A percentile compares a stretch with the other conserved stretches of the same genome.
Evolutionary conservation across 1,140 invertebrate genomes (phyloP).

Genomic region (Neotoxoptera formosana): DNA sequence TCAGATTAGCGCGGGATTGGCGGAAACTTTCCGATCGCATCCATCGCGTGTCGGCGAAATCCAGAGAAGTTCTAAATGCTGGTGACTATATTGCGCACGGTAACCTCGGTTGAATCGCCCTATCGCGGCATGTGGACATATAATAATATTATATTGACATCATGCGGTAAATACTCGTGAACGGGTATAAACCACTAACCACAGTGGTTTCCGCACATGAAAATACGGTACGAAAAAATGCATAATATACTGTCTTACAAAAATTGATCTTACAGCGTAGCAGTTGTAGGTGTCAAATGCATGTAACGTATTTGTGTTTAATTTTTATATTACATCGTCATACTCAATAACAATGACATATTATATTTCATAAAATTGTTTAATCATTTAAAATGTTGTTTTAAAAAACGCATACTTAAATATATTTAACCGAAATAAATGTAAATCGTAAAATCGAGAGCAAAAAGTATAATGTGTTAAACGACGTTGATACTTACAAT

Average conservation of each 20-base stretch:
- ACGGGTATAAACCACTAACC: not conserved
- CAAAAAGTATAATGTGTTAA: no score
- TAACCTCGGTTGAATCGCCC: not conserved
- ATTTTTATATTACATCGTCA: not conserved
- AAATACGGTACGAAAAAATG: not conserved
- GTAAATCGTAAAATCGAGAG: no score
- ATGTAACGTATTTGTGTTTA: not conserved
- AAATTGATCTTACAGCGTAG: not conserved
- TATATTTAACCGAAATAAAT: no score
- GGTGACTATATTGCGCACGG: no score
- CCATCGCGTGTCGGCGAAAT: no score
- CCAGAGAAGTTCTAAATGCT: no score
- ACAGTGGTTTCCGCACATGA: not conserved
- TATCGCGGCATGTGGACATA: not conserved
- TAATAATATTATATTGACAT: no score
- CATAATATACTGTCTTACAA: not conserved
- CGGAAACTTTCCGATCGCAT: not conserved
- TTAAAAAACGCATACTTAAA: no score
- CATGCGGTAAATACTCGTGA: no score
- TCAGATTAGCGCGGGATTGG: not conserved
- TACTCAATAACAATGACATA: not conserved
- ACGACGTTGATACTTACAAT: no score
- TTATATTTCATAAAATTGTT: no score
- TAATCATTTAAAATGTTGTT: no score
- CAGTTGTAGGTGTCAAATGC: not conserved